phyloP scores from a whole-genome alignment of 2,797 vertebrate genomes.

The Artibeus jamaicensis region DNA sequence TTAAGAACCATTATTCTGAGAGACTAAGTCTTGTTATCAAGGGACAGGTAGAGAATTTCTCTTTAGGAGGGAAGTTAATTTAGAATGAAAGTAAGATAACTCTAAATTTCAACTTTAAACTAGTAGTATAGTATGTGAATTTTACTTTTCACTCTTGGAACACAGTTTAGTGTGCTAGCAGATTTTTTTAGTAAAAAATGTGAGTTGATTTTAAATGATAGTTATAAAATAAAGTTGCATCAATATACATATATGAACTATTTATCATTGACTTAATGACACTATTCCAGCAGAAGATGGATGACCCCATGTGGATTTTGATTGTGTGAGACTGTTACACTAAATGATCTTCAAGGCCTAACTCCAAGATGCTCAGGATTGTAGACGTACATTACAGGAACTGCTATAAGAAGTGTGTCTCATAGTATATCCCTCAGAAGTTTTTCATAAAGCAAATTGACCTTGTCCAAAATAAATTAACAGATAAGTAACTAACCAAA shows the following conservation, averaged over 20 bases:
- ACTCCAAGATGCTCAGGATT: background rate
- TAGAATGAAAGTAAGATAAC: background rate
- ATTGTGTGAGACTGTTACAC: background rate
- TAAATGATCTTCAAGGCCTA: background rate
- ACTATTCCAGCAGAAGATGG: background rate
- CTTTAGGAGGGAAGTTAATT: background rate
- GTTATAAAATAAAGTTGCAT: slow-evolving; percentile 11
- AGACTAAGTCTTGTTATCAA: background rate
- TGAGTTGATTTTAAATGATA: background rate
- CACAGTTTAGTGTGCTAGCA: background rate
- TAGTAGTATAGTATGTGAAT: background rate
- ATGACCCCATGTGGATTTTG: background rate
- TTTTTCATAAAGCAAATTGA: background rate
- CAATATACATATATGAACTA: background rate
- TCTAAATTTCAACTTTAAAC: background rate
- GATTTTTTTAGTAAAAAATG: background rate
- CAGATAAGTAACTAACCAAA: background rate
- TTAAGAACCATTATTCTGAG: background rate
- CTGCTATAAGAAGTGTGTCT: background rate
- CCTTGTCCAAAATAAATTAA: background rate
- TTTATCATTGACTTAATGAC: background rate
- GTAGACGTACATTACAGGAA: background rate
- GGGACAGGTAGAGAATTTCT: background rate
- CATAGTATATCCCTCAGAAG: background rate
- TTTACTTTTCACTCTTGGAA: background rate